These are phyloP conservation scores for Aeoliscus strigatus DNA, from an alignment of 2,797 vertebrate genomes.

Conservation along the genomic window DNA sequence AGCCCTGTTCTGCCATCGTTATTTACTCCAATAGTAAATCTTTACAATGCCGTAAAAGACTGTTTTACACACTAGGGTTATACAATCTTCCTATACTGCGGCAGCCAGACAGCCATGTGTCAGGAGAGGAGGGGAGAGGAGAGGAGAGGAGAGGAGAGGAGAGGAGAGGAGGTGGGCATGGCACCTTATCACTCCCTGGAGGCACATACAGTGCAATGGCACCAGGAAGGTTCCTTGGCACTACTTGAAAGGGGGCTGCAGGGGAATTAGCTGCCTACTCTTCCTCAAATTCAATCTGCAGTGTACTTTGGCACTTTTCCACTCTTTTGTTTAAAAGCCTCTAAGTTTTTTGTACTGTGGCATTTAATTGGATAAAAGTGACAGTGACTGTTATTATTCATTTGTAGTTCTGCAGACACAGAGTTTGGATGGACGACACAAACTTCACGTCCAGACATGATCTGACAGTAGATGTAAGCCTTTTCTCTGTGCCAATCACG, in stretches of 20 bases:
- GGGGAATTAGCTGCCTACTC: constrained; percentile 40
- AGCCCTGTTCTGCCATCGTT: constrained; percentile 74
- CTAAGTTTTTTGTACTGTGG: constrained; percentile 9
- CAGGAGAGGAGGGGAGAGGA: constrained; percentile 21
- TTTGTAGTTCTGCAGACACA: constrained; percentile 29
- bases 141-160: constrained; percentile 9
- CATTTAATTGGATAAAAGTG: constrained; percentile 40
- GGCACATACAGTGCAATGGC: constrained; percentile 41
- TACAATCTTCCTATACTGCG: constrained; percentile 69
- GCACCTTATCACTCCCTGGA: constrained; percentile 46
- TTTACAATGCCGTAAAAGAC: constrained; percentile 81
- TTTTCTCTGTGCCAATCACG: too few relatives aligned
- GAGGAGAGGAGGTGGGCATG: constrained; percentile 25
- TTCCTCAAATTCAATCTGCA: constrained; percentile 34
- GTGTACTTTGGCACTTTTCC: constrained; percentile 34
- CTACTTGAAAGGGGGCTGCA: constrained; percentile 53
- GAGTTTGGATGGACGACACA: constrained; percentile 19
- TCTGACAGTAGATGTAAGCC: too few relatives aligned
- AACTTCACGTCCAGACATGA: constrained; percentile 11
- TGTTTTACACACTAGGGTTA: constrained; percentile 77
- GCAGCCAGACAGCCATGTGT: constrained; percentile 59
- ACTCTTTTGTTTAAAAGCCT: constrained; percentile 44
- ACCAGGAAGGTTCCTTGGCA: constrained; percentile 48
- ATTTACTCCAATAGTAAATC: constrained; percentile 83
- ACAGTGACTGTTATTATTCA: constrained; percentile 28